Conservation (phyloP, 2,888 invertebrate genomes). For the Anoplius nigerrimus region DNA sequence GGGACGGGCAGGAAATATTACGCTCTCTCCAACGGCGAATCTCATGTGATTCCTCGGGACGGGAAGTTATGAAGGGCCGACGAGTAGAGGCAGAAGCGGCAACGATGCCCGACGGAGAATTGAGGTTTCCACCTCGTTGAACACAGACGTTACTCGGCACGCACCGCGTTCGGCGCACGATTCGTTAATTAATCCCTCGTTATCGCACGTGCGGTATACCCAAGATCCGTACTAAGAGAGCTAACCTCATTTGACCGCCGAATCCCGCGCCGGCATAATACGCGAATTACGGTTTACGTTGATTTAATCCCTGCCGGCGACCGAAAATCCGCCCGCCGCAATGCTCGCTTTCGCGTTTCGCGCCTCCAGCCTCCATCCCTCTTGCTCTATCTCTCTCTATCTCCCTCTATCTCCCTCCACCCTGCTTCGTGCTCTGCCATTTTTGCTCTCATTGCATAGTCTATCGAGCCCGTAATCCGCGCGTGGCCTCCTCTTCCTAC, state of each 20-base stretch:
- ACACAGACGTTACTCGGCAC: slow-evolving; percentile 37
- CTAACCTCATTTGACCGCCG: slow-evolving; percentile 48
- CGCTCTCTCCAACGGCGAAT: neutral
- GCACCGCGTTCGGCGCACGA: slow-evolving; percentile 44
- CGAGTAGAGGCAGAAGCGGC: neutral
- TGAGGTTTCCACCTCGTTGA: slow-evolving; percentile 42
- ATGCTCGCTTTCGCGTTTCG: slow-evolving; percentile 10
- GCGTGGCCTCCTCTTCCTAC: no score
- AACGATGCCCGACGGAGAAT: slow-evolving; percentile 37
- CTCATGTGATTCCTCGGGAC: slow-evolving; percentile 18
- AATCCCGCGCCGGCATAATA: slow-evolving; percentile 50
- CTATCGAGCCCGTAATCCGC: no score
- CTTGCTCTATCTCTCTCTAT: slow-evolving; percentile 19
- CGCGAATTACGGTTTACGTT: slow-evolving; percentile 52
- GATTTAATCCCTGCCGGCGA: slow-evolving; percentile 32
- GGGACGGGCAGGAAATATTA: neutral
- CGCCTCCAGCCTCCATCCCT: neutral
- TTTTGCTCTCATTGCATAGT: no score
- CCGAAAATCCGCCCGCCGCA: slow-evolving; percentile 19
- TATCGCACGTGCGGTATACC: slow-evolving; percentile 47
- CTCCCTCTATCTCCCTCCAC: slow-evolving; percentile 14
- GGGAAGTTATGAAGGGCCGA: slow-evolving; percentile 16
- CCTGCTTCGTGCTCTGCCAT: no score
- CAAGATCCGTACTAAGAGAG: slow-evolving; percentile 53
- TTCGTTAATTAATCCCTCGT: slow-evolving; percentile 60